phyloP scores from a whole-genome alignment of 2,113 vertebrate species.

The Amazona guildingii region DNA sequence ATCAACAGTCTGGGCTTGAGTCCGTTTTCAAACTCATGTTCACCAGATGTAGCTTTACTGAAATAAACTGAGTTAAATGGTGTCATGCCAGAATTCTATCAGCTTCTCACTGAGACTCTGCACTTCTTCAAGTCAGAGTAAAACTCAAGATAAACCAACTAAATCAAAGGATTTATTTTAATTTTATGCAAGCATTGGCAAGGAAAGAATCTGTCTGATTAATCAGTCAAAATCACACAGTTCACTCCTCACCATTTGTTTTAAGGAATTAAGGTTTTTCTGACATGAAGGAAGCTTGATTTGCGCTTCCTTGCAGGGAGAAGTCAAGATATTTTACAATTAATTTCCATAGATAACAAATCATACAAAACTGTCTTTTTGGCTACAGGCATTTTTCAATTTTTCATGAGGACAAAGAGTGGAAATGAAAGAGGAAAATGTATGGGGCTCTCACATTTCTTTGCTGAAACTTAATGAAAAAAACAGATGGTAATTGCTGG shows the following conservation, averaged over 20 bases:
- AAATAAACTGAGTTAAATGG: neutral
- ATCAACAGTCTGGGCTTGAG: neutral
- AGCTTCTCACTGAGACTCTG: neutral
- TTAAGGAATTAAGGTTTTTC: neutral
- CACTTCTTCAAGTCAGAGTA: neutral
- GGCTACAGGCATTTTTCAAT: neutral
- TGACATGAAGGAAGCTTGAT: neutral
- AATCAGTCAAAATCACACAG: neutral
- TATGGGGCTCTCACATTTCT: constrained; percentile 22
- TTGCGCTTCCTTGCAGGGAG: neutral
- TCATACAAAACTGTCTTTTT: neutral
- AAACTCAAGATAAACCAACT: neutral
- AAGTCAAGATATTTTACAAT: neutral
- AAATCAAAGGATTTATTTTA: neutral
- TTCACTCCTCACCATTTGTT: neutral
- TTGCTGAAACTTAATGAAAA: constrained; percentile 19
- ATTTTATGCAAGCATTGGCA: neutral
- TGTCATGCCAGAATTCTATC: neutral
- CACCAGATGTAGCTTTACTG: neutral
- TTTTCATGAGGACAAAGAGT: constrained; percentile 26
- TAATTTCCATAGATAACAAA: constrained; percentile 23
- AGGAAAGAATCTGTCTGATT: neutral
- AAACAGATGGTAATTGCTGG: constrained; percentile 28
- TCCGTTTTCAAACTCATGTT: neutral
- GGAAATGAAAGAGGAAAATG: constrained; percentile 27